Base-by-base conservation (phyloP, 2,888 invertebrate species). In the Sympetrum striolatum region DNA sequence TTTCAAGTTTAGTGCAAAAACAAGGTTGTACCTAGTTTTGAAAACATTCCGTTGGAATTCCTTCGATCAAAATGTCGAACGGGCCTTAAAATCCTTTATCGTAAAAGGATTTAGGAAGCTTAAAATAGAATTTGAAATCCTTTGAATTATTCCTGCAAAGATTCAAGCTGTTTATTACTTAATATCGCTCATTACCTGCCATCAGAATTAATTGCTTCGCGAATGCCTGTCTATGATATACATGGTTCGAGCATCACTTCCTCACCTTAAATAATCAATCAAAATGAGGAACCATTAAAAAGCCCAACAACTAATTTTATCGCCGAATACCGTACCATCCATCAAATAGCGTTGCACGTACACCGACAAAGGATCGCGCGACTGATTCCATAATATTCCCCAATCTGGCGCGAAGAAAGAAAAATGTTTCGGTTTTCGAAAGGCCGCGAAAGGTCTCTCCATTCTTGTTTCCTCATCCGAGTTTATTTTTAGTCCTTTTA, bases 391-490 rank as follows among this genome's bases (percentile, higher is more conserved):
- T 73, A 73, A 73, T 73, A 73, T 58, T 58, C 58, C 58, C 22
- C 82, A 58, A 82, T 82, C 14, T 31, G 82, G 58, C 53, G 81
- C 25, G 53, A 25, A 58, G 58, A 58, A 81, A 48, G 35, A 82
- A 82, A 82, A 53, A 58, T 82, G 35, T 82, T 82, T 82, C 58
- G 58, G 31, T 58, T 53, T 82, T 58, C 10, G 18, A 58, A 82
- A 35, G 53, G 82, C 31, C 58, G 58, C 22, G 58, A 82, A 31
- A 58, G 58, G 82, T 58, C 58, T 82, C 8, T 18, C 5, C 31
- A 82, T 82, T 82, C 82, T 35, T 58, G 82, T 82, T 82, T 82
- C 53, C 53, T 35, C 58, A 82, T 82, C 53, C 44, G 44, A 25
- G 37, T 12, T 22, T 44, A 53, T 53, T 53, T 81, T 81, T 81